Percentiles rank a stretch among this genome's conserved stretches.
Evolutionary conservation across 2,113 vertebrate species (phyloP).

Genomic region (Phalacrocorax pelagicus): DNA sequence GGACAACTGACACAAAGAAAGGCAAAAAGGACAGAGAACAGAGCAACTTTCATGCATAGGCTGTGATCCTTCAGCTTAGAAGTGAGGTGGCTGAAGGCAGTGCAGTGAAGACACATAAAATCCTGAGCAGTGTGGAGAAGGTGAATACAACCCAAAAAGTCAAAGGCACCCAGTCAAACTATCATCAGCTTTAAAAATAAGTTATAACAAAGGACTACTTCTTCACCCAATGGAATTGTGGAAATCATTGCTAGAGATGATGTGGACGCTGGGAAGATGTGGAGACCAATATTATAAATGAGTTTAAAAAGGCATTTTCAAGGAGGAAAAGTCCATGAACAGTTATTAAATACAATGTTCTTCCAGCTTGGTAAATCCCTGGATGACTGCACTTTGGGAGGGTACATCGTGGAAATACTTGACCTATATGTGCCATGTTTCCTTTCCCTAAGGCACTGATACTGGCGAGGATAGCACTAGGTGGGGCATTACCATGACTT

Average conservation of each 20-base stretch:
- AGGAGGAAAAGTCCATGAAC: background rate
- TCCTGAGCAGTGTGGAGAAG: background rate
- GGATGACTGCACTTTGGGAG: background rate
- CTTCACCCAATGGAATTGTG: slow-evolving; percentile 17
- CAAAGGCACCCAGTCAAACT: background rate
- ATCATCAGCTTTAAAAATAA: slow-evolving; percentile 22
- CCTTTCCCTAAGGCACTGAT: background rate
- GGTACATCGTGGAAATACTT: background rate
- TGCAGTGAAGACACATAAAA: background rate
- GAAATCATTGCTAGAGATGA: background rate
- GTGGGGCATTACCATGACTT: background rate
- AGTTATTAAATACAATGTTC: background rate
- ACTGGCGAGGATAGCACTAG: background rate
- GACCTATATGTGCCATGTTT: background rate
- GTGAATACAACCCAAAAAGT: slow-evolving; percentile 23
- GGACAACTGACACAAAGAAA: background rate
- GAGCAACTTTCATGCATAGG: background rate
- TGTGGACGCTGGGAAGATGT: background rate
- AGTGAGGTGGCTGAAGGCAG: background rate
- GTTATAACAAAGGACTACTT: background rate
- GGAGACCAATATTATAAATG: slow-evolving; percentile 4
- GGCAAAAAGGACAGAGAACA: background rate
- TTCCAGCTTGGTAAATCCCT: background rate
- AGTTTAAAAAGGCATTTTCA: slow-evolving; percentile 38
- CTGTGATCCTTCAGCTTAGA: background rate